phyloP scores from a whole-genome alignment of 2,888 invertebrate genomes.

The Pyrrhia umbra region DNA sequence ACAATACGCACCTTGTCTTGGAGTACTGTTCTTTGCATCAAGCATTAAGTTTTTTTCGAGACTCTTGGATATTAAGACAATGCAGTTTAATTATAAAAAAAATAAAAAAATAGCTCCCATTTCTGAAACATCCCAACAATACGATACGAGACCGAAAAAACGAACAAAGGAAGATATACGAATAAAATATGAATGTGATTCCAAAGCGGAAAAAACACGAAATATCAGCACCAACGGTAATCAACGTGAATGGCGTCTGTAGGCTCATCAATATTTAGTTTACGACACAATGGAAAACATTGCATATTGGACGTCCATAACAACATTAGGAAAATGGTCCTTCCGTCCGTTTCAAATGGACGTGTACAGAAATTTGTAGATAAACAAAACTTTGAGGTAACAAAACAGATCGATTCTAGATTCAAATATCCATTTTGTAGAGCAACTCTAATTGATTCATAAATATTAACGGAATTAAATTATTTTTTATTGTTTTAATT shows the following conservation, averaged over 20 bases:
- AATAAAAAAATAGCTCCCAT: neutral
- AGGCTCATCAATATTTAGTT: slow-evolving; percentile 49
- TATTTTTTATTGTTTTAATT: no score
- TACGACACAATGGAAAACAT: slow-evolving; percentile 29
- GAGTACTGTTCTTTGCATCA: no score
- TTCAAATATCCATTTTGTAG: slow-evolving; percentile 2
- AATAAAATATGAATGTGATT: slow-evolving; percentile 41
- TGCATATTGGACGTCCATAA: slow-evolving; percentile 7
- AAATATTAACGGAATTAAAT: neutral
- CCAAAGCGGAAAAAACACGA: slow-evolving; percentile 32
- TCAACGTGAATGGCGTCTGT: slow-evolving; percentile 33
- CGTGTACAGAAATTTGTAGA: neutral
- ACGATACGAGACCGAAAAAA: slow-evolving; percentile 8
- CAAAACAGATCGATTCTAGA: slow-evolving; percentile 15
- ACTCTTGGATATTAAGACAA: no score
- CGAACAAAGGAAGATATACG: slow-evolving; percentile 28
- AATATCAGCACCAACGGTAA: slow-evolving; percentile 25
- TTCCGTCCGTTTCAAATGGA: slow-evolving; percentile 3
- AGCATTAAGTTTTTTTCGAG: no score
- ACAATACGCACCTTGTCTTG: no score
- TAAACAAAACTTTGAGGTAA: neutral
- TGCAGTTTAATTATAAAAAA: neutral
- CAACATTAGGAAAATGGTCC: slow-evolving; percentile 23
- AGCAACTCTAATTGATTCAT: neutral
- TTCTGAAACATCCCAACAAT: neutral